These are phyloP conservation scores for Zeus faber DNA, from an alignment of 2,113 vertebrate species.

Conservation along the genomic window DNA sequence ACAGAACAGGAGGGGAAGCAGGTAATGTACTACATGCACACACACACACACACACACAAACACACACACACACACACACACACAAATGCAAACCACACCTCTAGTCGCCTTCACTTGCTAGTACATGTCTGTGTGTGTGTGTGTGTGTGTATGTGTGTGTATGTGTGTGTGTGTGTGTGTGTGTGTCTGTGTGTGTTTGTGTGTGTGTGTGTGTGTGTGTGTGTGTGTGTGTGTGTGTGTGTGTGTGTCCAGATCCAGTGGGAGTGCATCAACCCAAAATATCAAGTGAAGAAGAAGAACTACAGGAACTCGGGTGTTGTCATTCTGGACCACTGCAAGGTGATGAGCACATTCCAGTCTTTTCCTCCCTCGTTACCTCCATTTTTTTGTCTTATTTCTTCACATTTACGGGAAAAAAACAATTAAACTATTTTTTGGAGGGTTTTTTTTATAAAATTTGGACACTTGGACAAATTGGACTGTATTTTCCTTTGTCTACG, in stretches of 20 bases:
- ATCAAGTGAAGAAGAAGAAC: slow-evolving; percentile 98
- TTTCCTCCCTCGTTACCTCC: background rate
- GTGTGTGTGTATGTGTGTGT: background rate
- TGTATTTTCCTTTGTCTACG: too few relatives aligned
- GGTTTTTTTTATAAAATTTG: too few relatives aligned
- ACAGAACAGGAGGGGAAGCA: slow-evolving; percentile 90
- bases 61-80: background rate
- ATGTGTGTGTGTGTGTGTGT: slow-evolving; percentile 4
- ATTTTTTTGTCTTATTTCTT: too few relatives aligned
- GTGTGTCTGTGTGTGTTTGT: slow-evolving; percentile 9
- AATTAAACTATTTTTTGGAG: too few relatives aligned
- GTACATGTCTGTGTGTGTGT: background rate
- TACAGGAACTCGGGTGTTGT: slow-evolving; percentile 97
- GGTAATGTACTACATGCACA: slow-evolving; percentile 59
- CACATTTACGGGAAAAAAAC: too few relatives aligned
- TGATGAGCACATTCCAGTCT: slow-evolving; percentile 45
- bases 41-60: background rate
- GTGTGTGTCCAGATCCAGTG: slow-evolving; percentile 82
- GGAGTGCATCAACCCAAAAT: slow-evolving; percentile 99
- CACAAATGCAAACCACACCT: too few relatives aligned
- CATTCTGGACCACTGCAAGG: slow-evolving; percentile 95
- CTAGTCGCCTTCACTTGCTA: background rate
- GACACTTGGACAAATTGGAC: too few relatives aligned
- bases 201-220: background rate
- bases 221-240: slow-evolving; percentile 12